Percentiles rank a stretch among this genome's conserved stretches.
Evolutionary conservation across 2,797 vertebrate genomes (phyloP).

Genomic region (Melanotaenia parkinsoni): DNA sequence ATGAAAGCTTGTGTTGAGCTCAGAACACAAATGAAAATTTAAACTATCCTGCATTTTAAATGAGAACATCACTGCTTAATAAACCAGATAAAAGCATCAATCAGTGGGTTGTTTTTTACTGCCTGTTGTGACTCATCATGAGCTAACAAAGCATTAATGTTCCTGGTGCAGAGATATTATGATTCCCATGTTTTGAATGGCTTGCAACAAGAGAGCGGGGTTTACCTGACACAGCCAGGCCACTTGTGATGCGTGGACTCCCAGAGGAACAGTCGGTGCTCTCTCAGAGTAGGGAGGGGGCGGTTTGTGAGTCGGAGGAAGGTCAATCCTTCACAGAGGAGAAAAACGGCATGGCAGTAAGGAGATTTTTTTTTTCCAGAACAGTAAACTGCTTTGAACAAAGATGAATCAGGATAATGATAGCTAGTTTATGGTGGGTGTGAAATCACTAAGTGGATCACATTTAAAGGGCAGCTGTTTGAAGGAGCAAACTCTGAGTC

Average conservation of each 20-base stretch:
- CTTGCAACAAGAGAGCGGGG: constrained; percentile 17
- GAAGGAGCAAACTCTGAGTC: constrained; percentile 12
- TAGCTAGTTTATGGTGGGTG: constrained; percentile 8
- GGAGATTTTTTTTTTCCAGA: constrained; percentile 19
- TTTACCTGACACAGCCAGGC: constrained; percentile 80
- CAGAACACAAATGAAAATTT: constrained; percentile 43
- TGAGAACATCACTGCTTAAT: constrained; percentile 26
- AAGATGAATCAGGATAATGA: constrained; percentile 15
- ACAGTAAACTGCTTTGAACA: neutral
- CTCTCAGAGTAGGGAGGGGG: constrained; percentile 81
- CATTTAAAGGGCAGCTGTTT: constrained; percentile 22
- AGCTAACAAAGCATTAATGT: constrained; percentile 19
- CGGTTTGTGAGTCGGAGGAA: constrained; percentile 86
- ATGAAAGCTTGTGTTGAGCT: constrained; percentile 19
- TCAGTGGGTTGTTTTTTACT: constrained; percentile 6
- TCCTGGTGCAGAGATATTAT: constrained; percentile 1
- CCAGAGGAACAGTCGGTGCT: constrained; percentile 75
- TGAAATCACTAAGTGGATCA: constrained; percentile 19
- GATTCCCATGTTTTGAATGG: constrained; percentile 32
- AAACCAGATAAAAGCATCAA: constrained; percentile 24
- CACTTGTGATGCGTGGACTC: constrained; percentile 82
- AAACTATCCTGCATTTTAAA: constrained; percentile 42
- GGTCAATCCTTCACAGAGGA: constrained; percentile 80
- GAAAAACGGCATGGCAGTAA: constrained; percentile 14
- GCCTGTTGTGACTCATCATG: constrained; percentile 40